Conservation (phyloP, 2,113 vertebrate genomes). For the Syngnathus scovelli region DNA sequence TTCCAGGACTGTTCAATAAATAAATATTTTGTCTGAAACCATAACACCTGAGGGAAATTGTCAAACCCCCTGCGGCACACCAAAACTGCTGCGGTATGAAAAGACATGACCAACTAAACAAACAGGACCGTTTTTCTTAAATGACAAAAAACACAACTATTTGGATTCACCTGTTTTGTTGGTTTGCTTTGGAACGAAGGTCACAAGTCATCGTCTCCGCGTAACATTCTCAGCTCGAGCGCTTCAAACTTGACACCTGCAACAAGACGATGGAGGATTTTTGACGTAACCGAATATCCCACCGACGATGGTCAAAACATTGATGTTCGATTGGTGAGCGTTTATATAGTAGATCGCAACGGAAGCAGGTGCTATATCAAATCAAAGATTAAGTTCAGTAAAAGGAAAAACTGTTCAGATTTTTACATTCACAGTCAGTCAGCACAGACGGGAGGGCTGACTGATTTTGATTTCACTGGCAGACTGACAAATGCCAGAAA, state of each 20-base stretch:
- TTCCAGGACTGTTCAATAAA: neutral
- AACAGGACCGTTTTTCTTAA: neutral
- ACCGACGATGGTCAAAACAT: neutral
- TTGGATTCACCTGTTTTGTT: conserved; percentile 60
- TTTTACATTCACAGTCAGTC: neutral
- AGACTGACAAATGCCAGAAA: too few species aligned
- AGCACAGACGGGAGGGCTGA: too few species aligned
- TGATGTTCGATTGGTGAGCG: neutral
- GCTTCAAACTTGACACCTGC: conserved; percentile 37
- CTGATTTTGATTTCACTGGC: too few species aligned
- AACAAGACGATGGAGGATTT: conserved; percentile 25
- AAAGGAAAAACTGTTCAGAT: neutral
- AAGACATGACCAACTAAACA: neutral
- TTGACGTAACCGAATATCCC: too few species aligned
- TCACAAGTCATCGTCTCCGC: conserved; percentile 30
- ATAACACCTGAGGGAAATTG: neutral
- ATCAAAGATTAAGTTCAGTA: neutral
- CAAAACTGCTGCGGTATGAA: neutral
- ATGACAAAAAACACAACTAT: neutral
- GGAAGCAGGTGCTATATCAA: neutral
- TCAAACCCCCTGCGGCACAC: neutral
- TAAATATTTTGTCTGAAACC: neutral
- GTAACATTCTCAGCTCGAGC: conserved; percentile 46
- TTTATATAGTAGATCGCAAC: neutral
- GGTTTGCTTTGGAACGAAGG: conserved; percentile 27